Evolutionary conservation across 2,113 vertebrate genomes (phyloP).

Genomic region (Epinephelus fuscoguttatus): DNA sequence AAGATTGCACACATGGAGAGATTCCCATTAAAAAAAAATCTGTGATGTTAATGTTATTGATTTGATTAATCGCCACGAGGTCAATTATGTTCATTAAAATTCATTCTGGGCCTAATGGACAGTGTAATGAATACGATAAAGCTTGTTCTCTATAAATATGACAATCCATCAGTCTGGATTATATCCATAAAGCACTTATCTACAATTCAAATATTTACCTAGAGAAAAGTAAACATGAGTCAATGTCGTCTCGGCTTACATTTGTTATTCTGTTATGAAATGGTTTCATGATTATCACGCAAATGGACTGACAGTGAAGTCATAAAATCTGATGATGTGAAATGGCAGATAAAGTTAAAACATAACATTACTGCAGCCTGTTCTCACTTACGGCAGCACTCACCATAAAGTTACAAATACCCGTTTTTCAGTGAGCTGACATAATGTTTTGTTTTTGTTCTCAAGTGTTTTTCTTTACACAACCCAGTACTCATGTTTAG

Average conservation of each 20-base stretch:
- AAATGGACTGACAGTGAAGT: constrained; percentile 3
- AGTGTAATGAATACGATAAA: constrained; percentile 43
- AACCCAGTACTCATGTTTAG: not conserved
- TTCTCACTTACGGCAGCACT: constrained; percentile 13
- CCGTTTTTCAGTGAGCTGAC: not conserved
- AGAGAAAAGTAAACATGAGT: constrained; percentile 41
- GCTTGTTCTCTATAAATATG: constrained; percentile 17
- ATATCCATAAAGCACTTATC: constrained; percentile 1
- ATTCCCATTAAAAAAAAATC: not conserved
- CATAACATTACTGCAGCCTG: constrained; percentile 26
- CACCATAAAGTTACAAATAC: not conserved
- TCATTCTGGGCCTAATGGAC: constrained; percentile 34
- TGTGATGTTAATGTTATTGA: constrained; percentile 3
- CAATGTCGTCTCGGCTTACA: constrained; percentile 1
- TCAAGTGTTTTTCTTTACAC: not conserved
- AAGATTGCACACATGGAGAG: constrained; percentile 9
- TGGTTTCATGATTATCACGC: constrained; percentile 6
- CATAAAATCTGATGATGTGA: constrained; percentile 22
- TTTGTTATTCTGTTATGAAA: constrained; percentile 32
- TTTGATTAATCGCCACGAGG: constrained; percentile 8
- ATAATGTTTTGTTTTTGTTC: constrained; percentile 14
- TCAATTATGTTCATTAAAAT: constrained; percentile 47
- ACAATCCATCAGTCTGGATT: constrained; percentile 33
- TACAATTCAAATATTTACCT: constrained; percentile 47
- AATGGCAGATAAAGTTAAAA: constrained; percentile 50